These are phyloP conservation scores for Diploptera punctata DNA, from an alignment of 2,888 invertebrate species.

Conservation along the genomic window DNA sequence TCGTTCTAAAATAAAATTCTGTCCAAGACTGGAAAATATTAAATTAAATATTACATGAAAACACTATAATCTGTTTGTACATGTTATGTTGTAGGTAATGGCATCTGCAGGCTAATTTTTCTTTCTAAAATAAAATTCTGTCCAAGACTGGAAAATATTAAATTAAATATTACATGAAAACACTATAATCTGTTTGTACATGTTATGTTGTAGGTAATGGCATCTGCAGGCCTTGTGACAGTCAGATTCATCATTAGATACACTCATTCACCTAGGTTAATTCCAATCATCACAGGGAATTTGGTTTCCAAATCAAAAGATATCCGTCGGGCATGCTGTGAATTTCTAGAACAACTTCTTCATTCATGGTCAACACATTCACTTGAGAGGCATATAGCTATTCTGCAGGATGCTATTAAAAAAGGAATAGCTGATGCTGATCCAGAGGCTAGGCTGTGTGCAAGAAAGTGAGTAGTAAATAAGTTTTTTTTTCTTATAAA, in stretches of 20 bases:
- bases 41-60: too few relatives aligned
- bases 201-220: constrained; percentile 70
- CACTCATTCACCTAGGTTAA: constrained; percentile 79
- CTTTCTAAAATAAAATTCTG: too few relatives aligned
- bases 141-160: too few relatives aligned
- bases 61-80: neutral
- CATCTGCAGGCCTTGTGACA: constrained; percentile 85
- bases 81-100: constrained; percentile 68
- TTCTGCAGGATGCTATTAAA: constrained; percentile 82
- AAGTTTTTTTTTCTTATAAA: too few relatives aligned
- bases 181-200: neutral
- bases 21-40: too few relatives aligned
- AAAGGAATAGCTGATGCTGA: constrained; percentile 94
- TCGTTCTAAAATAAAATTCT: too few relatives aligned
- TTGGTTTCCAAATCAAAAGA: constrained; percentile 91
- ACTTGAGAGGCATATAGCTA: constrained; percentile 79
- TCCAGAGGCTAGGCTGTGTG: constrained; percentile 81
- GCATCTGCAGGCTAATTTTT: too few relatives aligned
- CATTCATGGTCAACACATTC: constrained; percentile 86
- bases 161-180: too few relatives aligned
- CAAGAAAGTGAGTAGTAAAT: constrained; percentile 74
- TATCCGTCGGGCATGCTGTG: constrained; percentile 79
- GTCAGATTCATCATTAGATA: constrained; percentile 87
- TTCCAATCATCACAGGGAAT: constrained; percentile 79
- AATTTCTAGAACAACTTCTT: constrained; percentile 82